Conservation (phyloP, 2,797 vertebrate genomes). For the Siniperca scherzeri region DNA sequence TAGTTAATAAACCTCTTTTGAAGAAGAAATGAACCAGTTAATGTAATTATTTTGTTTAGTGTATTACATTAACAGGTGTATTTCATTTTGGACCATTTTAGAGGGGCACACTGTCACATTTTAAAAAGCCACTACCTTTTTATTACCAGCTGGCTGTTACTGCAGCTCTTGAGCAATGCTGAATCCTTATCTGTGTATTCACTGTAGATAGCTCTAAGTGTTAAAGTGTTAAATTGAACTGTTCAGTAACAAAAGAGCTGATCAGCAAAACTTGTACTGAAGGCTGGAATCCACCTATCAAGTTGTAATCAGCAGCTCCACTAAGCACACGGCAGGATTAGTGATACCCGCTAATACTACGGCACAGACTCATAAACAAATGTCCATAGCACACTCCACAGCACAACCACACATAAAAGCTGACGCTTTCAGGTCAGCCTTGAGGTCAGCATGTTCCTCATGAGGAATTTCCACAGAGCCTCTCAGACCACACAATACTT, state of each 20-base stretch:
- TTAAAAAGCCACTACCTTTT: not conserved
- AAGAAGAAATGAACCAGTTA: not conserved
- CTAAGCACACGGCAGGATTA: slow-evolving; percentile 44
- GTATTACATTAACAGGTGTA: not conserved
- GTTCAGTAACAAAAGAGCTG: not conserved
- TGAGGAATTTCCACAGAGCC: slow-evolving; percentile 67
- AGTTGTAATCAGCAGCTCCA: slow-evolving; percentile 31
- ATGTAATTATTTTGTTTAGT: not conserved
- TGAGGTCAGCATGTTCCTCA: slow-evolving; percentile 65
- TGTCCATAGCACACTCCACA: slow-evolving; percentile 40
- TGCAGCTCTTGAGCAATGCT: not conserved
- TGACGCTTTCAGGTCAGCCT: slow-evolving; percentile 61
- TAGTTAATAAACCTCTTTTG: not conserved
- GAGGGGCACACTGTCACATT: not conserved
- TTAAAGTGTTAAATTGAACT: not conserved
- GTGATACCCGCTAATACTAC: slow-evolving; percentile 30
- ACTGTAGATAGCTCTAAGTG: not conserved
- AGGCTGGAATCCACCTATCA: slow-evolving; percentile 1
- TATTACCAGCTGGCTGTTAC: not conserved
- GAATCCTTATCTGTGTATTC: not conserved
- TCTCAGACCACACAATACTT: slow-evolving; percentile 60
- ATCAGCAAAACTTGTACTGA: slow-evolving; percentile 4
- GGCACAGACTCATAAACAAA: slow-evolving; percentile 56
- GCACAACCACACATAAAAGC: slow-evolving; percentile 65
- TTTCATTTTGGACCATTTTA: no score